Evolutionary conservation across 2,888 invertebrate species (phyloP).

Genomic region (Coelogynopora nodosa): DNA sequence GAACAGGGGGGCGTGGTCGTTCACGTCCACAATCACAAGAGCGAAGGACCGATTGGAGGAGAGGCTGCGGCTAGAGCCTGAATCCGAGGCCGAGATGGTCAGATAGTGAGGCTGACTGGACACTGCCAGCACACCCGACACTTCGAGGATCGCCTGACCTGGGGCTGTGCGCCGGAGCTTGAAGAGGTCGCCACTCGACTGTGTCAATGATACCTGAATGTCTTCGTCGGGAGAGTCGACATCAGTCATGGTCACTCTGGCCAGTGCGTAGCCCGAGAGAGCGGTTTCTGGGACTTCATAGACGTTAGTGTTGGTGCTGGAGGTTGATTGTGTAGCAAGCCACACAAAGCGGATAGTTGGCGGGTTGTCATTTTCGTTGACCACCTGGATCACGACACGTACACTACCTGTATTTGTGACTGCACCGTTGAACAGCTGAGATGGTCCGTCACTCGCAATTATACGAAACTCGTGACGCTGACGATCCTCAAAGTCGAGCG

Average conservation of each 20-base stretch:
- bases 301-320: background rate
- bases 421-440: background rate
- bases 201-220: background rate
- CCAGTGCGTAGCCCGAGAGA: background rate
- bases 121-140: background rate
- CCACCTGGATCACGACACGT: constrained; percentile 37
- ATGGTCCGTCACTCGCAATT: constrained; percentile 9
- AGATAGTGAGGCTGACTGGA: background rate
- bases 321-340: background rate
- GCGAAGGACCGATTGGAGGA: background rate
- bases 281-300: background rate
- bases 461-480: constrained; percentile 13
- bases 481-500: constrained; percentile 34
- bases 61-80: background rate
- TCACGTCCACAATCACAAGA: background rate
- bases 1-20: constrained; percentile 27
- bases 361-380: constrained; percentile 44
- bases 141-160: background rate
- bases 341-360: constrained; percentile 26
- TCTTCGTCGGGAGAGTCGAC: background rate
- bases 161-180: background rate
- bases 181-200: background rate
- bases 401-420: constrained; percentile 30
- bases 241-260: background rate
- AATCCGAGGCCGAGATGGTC: background rate